Evolutionary conservation across 2,888 invertebrate species (phyloP), one percentile per base, ranked within the genome.

Genomic region (Hypomecis punctinalis): DNA sequence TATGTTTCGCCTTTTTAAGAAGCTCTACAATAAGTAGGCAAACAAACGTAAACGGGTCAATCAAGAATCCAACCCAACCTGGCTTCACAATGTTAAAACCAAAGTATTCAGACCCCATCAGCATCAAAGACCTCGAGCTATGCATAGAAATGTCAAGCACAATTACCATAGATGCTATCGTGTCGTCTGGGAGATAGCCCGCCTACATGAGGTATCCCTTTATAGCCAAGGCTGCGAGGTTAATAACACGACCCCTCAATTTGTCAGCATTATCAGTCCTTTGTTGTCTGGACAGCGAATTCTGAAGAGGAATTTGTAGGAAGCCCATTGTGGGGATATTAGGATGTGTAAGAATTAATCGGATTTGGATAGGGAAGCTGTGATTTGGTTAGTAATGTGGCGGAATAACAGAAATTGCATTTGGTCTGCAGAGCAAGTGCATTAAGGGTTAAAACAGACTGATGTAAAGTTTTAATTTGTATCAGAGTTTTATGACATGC

Each of bases 221-320:
- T 46, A 42, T 37, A 60, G 59, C 55, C 59, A 61, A 56, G 61
- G 65, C 61, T 47, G 43, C 47, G 60, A 57, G 73, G 71, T 73
- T 72, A 73, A 71, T 49, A 23, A 74, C 65, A 72, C 75, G 69
- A 66, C 71, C 69, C 66, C 62, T 59, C 66, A 67, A 75, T 74
- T 71, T 68, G 71, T 69, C 49, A 63, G 68, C 67, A 66, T 67
- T 75, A 75, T 73, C 61, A 68, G 42, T 76, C 75, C 79, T 81
- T 81, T 81, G 81, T 81, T 79, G 80, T 81, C 81, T 81, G 76
- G 73, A 67, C 62, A 68, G 60, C 51, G 70, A 71, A 66, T 76
- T 59, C 57, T 35, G 48, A 70, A 59, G 69, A 66, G 63, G 62
- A 72, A 48, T 73, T 72, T 68, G 57, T 58, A 54, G 57, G 52